Conservation (phyloP, 2,113 vertebrate genomes). For the Brienomyrus longianalis region DNA sequence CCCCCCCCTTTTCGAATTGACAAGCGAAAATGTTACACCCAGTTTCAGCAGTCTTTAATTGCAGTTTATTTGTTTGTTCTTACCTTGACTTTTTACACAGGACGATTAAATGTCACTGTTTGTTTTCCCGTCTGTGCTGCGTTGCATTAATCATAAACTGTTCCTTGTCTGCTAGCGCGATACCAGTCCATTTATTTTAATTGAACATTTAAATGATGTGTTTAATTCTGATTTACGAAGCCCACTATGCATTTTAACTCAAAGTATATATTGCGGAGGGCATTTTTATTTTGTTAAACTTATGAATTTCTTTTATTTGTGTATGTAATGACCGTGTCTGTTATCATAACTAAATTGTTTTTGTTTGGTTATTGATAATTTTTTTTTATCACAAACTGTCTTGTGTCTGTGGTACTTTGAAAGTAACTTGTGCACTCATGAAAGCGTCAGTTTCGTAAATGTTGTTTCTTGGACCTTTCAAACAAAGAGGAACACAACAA, state of each 20-base stretch:
- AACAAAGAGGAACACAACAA: not conserved
- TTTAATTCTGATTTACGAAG: not conserved
- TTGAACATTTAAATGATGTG: not conserved
- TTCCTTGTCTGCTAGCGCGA: not conserved
- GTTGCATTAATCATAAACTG: not conserved
- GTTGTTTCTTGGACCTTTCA: not conserved
- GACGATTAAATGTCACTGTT: not conserved
- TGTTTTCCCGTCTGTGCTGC: not conserved
- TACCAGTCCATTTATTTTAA: not conserved
- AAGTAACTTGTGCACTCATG: not conserved
- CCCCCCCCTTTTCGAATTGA: not conserved
- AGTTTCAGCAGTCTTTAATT: not conserved
- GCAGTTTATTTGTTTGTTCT: not conserved
- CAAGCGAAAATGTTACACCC: not conserved
- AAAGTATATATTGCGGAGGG: not conserved
- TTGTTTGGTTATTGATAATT: not conserved
- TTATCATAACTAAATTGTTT: not conserved
- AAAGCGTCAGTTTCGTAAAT: not conserved
- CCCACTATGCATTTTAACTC: not conserved
- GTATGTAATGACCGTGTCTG: not conserved
- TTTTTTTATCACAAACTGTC: not conserved
- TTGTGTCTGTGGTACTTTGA: not conserved
- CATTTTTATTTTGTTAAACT: not conserved
- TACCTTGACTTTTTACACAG: not conserved
- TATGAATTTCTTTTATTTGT: not conserved